These are phyloP conservation scores for Ictalurus furcatus DNA, from an alignment of 2,113 vertebrate species.

Conservation along the genomic window DNA sequence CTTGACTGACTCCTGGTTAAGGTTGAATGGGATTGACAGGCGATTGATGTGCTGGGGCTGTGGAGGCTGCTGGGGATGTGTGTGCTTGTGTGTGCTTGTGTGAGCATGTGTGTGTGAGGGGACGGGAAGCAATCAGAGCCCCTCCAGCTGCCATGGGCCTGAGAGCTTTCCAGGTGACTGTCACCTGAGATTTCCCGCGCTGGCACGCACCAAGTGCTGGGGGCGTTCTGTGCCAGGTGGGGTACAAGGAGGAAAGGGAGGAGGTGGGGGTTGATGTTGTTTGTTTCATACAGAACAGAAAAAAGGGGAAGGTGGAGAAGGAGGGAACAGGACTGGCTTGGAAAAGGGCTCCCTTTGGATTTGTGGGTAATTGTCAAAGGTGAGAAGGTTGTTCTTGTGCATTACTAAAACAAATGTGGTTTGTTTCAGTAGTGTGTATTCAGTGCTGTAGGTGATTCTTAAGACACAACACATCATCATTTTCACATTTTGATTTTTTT, in stretches of 20 bases:
- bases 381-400: neutral
- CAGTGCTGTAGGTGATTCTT: neutral
- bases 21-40: conserved; percentile 85
- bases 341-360: conserved; percentile 40
- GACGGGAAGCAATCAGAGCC: conserved; percentile 77
- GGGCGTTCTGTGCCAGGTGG: conserved; percentile 83
- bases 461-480: neutral
- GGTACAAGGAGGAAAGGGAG: conserved; percentile 59
- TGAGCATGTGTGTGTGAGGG: conserved; percentile 60
- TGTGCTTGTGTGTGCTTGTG: conserved; percentile 69
- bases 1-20: conserved; percentile 78
- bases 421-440: neutral
- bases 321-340: conserved; percentile 21
- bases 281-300: conserved; percentile 34
- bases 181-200: conserved; percentile 82
- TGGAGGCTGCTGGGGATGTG: conserved; percentile 61
- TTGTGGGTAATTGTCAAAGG: conserved; percentile 18
- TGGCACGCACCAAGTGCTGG: conserved; percentile 71
- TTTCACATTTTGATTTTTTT: neutral
- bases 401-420: neutral
- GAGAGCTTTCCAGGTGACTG: conserved; percentile 85
- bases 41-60: conserved; percentile 73
- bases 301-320: conserved; percentile 8
- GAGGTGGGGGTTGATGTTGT: conserved; percentile 19
- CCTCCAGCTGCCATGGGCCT: conserved; percentile 81